Evolutionary conservation across 2,888 invertebrate species (phyloP), one percentile per base, ranked within the genome.

Genomic region (Clistopyga incitator): DNA sequence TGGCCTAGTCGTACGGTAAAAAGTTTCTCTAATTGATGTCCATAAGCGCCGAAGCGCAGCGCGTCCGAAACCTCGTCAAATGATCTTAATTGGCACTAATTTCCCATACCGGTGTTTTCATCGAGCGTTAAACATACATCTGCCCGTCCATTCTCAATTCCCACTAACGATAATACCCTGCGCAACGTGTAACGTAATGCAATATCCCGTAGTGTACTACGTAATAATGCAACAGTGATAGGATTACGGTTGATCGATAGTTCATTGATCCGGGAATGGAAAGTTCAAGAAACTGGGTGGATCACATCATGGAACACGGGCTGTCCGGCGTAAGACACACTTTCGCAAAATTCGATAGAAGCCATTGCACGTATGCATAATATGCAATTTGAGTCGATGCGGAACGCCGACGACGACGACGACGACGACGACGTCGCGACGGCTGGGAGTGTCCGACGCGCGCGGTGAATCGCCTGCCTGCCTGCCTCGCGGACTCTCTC

Each of bases 251-350:
- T n/a, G 25, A 38, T 59, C 25, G 72, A 77, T 72, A 72, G 81
- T 81, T 77, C 77, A 72, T 81, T 81, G 81, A 77, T 81, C 81
- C 50, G 42, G 38, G 77, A 77, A 59, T 67, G 59, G 67, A 81
- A 67, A 72, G 77, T 81, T 77, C 72, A 77, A 42, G 59, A 77
- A 77, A 67, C 72, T 72, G 50, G 50, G 56, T 56, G 52, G 20
- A 56, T 56, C 56, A 25, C 56, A 13, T 56, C 15, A 25, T 13
- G 25, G 25, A 56, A 11, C 10, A 23, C 11, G 6, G 11, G 23
- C 56, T 25, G 15, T 25, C 13, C 13, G 4, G 11, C 13, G 13
- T 25, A 25, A 25, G 56, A 13, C 25, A 50, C 50, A 50, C 45
- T 50, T 50, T 50, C 50, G n/a, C 38, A n/a, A 50, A 50, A 50